Percentiles rank a stretch among this genome's conserved stretches.
Conservation (phyloP, 2,113 vertebrate genomes). For the Rhombomys opimus region DNA sequence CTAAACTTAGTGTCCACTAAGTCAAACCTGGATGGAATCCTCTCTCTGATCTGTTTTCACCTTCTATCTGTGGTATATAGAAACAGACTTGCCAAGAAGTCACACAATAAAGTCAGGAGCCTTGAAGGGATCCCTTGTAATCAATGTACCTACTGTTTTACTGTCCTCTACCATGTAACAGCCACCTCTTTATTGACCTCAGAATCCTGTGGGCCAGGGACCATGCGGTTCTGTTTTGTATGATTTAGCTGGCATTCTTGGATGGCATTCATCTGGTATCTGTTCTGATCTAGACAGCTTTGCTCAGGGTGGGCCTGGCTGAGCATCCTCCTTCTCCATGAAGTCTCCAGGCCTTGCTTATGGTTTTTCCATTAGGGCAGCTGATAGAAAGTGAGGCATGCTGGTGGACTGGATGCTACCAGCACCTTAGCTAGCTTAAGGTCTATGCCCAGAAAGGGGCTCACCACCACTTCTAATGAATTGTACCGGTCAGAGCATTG, state of each 20-base stretch:
- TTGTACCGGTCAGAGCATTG: background rate
- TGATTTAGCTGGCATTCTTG: constrained; percentile 3
- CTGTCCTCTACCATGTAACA: background rate
- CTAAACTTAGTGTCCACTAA: background rate
- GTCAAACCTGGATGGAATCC: background rate
- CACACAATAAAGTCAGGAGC: background rate
- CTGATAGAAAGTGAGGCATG: background rate
- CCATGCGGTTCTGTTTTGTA: background rate
- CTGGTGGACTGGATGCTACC: background rate
- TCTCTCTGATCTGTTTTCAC: too few relatives aligned
- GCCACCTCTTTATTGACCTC: background rate
- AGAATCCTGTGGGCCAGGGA: background rate
- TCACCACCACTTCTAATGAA: background rate
- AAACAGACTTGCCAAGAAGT: background rate
- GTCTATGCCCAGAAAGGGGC: background rate
- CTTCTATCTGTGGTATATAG: background rate
- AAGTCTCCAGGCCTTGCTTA: background rate
- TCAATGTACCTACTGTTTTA: background rate
- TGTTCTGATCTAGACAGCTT: background rate
- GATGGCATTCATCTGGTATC: background rate
- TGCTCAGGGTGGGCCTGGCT: background rate
- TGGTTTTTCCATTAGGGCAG: background rate
- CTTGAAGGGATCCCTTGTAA: background rate
- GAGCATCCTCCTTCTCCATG: too few relatives aligned
- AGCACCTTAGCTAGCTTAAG: background rate